Conservation (phyloP, 2,888 invertebrate genomes). For the Norana najaformis region DNA sequence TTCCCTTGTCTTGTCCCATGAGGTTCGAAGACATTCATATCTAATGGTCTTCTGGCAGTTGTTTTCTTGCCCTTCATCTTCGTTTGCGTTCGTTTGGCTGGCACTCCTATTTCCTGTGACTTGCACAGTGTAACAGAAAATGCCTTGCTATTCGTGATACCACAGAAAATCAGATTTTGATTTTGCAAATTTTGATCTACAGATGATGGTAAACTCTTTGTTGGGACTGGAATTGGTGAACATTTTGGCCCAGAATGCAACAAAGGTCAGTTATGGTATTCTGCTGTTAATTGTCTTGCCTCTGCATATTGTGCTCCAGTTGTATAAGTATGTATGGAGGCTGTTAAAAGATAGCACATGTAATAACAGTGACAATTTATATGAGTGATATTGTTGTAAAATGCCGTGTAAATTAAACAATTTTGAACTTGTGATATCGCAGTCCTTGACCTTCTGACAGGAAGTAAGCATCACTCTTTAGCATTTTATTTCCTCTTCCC, state of each 20-base stretch:
- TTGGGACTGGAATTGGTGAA: constrained; percentile 65
- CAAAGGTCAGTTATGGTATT: constrained; percentile 56
- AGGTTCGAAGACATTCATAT: too few relatives aligned
- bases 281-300: background rate
- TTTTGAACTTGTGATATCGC: too few relatives aligned
- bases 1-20: too few relatives aligned
- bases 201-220: constrained; percentile 67
- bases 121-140: background rate
- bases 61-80: too few relatives aligned
- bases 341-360: background rate
- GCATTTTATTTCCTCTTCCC: too few relatives aligned
- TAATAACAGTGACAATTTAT: too few relatives aligned
- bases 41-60: too few relatives aligned
- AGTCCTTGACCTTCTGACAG: too few relatives aligned
- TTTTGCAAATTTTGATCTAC: constrained; percentile 37
- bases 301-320: background rate
- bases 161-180: background rate
- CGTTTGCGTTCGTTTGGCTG: too few relatives aligned
- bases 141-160: background rate
- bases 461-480: too few relatives aligned
- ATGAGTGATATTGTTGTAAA: too few relatives aligned
- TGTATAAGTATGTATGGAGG: background rate
- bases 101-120: background rate
- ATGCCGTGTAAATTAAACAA: too few relatives aligned
- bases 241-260: constrained; percentile 66